A percentile compares a stretch with the other conserved stretches of the same genome.
phyloP scores from a whole-genome alignment of 1,140 invertebrate genomes.

The Drosophila pallidifrons region DNA sequence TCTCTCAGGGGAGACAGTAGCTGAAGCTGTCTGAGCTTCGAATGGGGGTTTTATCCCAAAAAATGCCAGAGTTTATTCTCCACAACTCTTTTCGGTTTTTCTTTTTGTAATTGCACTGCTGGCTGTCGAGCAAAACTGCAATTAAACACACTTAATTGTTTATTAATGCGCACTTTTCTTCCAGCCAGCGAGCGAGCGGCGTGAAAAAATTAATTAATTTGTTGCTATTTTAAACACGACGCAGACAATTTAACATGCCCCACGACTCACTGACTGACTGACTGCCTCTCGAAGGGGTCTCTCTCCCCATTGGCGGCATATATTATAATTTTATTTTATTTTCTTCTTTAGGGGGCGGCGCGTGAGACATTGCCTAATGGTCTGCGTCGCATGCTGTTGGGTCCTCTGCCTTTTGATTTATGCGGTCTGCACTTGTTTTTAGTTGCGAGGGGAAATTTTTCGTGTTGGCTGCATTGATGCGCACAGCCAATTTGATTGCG shows the following conservation, averaged over 20 bases:
- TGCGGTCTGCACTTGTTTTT: conserved; percentile 69
- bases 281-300: background rate
- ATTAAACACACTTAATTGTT: conserved; percentile 79
- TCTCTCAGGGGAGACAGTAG: background rate
- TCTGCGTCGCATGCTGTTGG: conserved; percentile 17
- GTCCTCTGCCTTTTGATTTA: conserved; percentile 65
- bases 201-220: conserved; percentile 82
- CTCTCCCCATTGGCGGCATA: conserved; percentile 10
- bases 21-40: conserved; percentile 4
- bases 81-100: background rate
- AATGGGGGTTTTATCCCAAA: background rate
- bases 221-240: conserved; percentile 78
- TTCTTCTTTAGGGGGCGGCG: background rate
- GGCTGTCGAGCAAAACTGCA: conserved; percentile 46
- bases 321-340: background rate
- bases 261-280: conserved; percentile 6
- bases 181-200: conserved; percentile 33
- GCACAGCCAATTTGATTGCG: conserved; percentile 75
- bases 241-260: conserved; percentile 72
- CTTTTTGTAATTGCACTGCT: background rate
- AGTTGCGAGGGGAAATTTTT: background rate
- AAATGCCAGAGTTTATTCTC: background rate
- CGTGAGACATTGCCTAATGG: conserved; percentile 54
- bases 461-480: conserved; percentile 16
- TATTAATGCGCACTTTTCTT: conserved; percentile 73